Evolutionary conservation across 2,888 invertebrate genomes (phyloP).

Genomic region (Leptopilina syphax): DNA sequence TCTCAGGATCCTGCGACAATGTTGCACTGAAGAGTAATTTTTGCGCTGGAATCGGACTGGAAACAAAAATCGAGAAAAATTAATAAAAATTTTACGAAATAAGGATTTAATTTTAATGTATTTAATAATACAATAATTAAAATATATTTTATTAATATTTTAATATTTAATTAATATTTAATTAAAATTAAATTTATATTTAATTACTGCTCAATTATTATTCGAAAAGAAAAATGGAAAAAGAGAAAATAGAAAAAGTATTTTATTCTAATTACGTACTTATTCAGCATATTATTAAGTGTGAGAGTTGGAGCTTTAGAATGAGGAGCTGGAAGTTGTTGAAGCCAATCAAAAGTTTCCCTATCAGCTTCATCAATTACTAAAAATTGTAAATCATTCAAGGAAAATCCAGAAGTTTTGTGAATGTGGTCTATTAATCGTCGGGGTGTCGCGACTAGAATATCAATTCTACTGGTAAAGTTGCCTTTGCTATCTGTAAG

Average conservation of each 20-base stretch:
- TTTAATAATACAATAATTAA: no score
- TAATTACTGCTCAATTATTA: no score
- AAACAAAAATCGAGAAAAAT: constrained; percentile 34
- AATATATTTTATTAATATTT: no score
- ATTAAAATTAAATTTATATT: no score
- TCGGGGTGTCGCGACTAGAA: constrained; percentile 95
- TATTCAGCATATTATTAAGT: constrained; percentile 73
- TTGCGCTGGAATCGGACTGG: constrained; percentile 82
- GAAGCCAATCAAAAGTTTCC: constrained; percentile 90
- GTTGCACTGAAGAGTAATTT: constrained; percentile 99
- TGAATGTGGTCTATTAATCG: constrained; percentile 94
- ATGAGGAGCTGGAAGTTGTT: constrained; percentile 79
- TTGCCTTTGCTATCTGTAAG: constrained; percentile 79
- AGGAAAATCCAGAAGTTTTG: constrained; percentile 87
- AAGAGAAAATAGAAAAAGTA: background rate
- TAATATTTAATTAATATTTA: no score
- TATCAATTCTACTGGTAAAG: constrained; percentile 82
- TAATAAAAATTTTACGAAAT: background rate
- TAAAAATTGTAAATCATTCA: constrained; percentile 86
- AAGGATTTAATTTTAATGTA: no score
- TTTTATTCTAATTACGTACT: constrained; percentile 54
- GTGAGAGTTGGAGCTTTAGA: constrained; percentile 78
- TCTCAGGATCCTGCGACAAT: constrained; percentile 96
- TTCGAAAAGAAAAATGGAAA: background rate
- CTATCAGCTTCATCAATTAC: constrained; percentile 99